Evolutionary conservation across 1,140 invertebrate species (phyloP).

Genomic region (Parapsyche elsis): DNA sequence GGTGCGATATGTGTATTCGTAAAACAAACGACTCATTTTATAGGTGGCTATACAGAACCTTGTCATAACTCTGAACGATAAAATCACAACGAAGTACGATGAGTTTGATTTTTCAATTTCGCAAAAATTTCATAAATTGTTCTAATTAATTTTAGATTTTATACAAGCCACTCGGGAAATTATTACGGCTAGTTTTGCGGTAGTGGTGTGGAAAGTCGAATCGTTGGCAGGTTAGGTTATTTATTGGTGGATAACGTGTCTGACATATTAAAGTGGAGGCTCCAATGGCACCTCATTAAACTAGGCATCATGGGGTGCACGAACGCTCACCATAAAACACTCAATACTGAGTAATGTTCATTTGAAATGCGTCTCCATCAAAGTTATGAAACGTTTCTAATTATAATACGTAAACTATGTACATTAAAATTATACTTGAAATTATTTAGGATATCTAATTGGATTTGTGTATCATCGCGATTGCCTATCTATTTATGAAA

Average conservation of each 20-base stretch:
- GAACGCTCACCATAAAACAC: background rate
- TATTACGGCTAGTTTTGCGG: background rate
- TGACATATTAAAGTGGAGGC: slow-evolving; percentile 54
- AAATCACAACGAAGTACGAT: background rate
- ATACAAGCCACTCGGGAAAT: background rate
- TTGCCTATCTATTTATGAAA: too few species aligned
- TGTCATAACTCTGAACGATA: slow-evolving; percentile 31
- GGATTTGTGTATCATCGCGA: too few species aligned
- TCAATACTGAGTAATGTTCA: background rate
- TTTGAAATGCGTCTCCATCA: too few species aligned
- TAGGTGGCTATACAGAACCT: slow-evolving; percentile 14
- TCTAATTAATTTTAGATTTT: background rate
- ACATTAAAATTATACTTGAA: too few species aligned
- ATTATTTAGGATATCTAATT: too few species aligned
- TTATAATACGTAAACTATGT: too few species aligned
- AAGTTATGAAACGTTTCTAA: too few species aligned
- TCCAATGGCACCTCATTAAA: slow-evolving; percentile 51
- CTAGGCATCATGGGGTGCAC: slow-evolving; percentile 9
- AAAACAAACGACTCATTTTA: slow-evolving; percentile 39
- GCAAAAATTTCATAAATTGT: background rate
- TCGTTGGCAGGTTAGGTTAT: slow-evolving; percentile 51
- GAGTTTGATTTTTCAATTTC: background rate
- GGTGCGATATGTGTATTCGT: slow-evolving; percentile 23
- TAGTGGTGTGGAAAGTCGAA: slow-evolving; percentile 41
- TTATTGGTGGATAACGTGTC: slow-evolving; percentile 51